A percentile compares a stretch with the other conserved stretches of the same genome.
phyloP scores from a whole-genome alignment of 2,888 invertebrate species.

The Leptothorax acervorum region DNA sequence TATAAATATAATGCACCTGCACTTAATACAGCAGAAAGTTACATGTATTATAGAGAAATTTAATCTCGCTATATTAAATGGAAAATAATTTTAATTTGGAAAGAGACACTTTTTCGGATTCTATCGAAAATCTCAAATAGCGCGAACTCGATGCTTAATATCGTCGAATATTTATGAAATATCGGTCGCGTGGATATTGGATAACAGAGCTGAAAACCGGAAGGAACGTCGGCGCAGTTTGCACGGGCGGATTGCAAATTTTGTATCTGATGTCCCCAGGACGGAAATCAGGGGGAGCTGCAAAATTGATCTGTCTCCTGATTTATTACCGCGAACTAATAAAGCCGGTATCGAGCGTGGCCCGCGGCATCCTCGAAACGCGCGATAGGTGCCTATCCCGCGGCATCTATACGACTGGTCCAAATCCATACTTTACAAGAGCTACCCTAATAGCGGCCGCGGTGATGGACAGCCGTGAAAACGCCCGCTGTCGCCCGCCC shows the following conservation, averaged over 20 bases:
- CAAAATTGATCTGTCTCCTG: slow-evolving; percentile 83
- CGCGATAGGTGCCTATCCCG: slow-evolving; percentile 67
- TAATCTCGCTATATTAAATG: neutral
- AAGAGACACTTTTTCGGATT: neutral
- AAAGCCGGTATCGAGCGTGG: slow-evolving; percentile 78
- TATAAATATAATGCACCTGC: too few relatives aligned
- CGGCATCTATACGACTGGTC: slow-evolving; percentile 53
- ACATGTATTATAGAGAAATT: neutral
- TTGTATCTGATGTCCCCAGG: slow-evolving; percentile 80
- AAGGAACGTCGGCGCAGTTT: slow-evolving; percentile 45
- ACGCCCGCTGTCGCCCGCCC: slow-evolving; percentile 51
- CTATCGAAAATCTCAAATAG: neutral
- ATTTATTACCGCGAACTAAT: slow-evolving; percentile 83
- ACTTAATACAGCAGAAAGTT: neutral
- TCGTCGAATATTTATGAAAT: slow-evolving; percentile 42
- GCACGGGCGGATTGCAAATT: slow-evolving; percentile 74
- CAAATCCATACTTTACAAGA: slow-evolving; percentile 72
- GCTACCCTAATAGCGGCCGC: slow-evolving; percentile 53
- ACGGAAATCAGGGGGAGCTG: slow-evolving; percentile 78
- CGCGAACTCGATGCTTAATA: slow-evolving; percentile 21
- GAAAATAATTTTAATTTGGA: neutral
- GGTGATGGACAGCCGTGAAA: slow-evolving; percentile 46
- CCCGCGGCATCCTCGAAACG: slow-evolving; percentile 71
- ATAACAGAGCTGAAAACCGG: slow-evolving; percentile 40
- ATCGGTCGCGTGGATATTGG: slow-evolving; percentile 42